phyloP scores from a whole-genome alignment of 2,113 vertebrate species.

The Circaetus gallicus region DNA sequence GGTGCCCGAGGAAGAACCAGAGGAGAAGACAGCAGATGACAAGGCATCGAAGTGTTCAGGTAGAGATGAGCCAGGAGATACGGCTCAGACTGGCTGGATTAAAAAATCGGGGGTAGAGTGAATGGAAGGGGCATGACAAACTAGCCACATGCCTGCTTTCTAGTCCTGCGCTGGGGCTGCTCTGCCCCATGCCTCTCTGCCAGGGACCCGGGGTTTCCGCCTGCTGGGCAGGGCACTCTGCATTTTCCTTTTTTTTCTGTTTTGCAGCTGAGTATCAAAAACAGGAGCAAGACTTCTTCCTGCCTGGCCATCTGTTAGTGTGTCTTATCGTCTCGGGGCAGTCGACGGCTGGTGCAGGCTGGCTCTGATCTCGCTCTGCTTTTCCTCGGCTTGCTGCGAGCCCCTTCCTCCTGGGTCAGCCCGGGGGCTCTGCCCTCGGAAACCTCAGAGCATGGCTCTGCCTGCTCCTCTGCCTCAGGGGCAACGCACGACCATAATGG shows the following conservation, averaged over 20 bases:
- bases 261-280: neutral
- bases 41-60: neutral
- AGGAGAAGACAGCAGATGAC: neutral
- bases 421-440: neutral
- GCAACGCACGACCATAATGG: fast-evolving
- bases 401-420: neutral
- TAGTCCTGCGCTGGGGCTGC: neutral
- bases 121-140: neutral
- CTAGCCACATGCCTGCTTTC: neutral
- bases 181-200: too few species aligned
- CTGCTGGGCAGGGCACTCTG: neutral
- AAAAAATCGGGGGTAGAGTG: neutral
- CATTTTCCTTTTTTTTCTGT: neutral
- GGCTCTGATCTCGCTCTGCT: neutral
- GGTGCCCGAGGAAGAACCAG: neutral
- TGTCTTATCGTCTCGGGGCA: neutral
- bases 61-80: neutral
- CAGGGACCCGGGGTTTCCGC: neutral
- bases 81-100: neutral
- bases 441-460: neutral
- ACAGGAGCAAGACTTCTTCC: neutral
- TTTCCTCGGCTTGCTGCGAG: neutral
- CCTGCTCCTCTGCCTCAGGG: neutral
- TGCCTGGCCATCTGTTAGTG: neutral
- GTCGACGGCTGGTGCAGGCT: fast-evolving